phyloP scores from a whole-genome alignment of 2,113 vertebrate species.

The Atlantisia rogersi region DNA sequence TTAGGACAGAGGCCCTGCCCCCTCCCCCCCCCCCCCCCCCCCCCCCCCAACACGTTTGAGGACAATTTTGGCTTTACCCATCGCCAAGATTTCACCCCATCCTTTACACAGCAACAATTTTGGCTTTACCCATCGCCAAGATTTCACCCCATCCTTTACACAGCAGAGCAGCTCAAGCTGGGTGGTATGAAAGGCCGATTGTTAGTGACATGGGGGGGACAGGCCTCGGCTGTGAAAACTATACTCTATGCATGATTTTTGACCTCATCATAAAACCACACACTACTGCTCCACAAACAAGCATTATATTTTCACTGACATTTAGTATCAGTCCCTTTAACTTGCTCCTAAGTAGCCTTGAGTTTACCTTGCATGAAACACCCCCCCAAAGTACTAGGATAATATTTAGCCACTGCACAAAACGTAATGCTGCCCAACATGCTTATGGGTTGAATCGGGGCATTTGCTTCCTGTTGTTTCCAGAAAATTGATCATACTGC shows the following conservation, averaged over 20 bases:
- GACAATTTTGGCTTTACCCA: background rate
- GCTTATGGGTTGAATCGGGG: background rate
- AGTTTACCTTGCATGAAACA: constrained; percentile 18
- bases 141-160: background rate
- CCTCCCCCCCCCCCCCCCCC: background rate
- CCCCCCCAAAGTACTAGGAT: background rate
- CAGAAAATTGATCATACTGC: background rate
- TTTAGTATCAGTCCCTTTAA: background rate
- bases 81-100: constrained; percentile 7
- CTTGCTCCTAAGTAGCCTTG: background rate
- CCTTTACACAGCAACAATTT: no score
- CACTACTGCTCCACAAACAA: background rate
- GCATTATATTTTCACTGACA: background rate
- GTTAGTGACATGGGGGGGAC: background rate
- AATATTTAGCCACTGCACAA: constrained; percentile 47
- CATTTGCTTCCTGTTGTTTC: background rate
- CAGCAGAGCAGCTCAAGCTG: accelerated
- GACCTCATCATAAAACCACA: constrained; percentile 49
- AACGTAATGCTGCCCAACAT: background rate
- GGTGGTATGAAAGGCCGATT: constrained; percentile 4
- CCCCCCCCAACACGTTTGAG: background rate
- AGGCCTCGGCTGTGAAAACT: background rate
- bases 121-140: no score
- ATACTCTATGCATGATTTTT: background rate
- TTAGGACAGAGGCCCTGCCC: background rate